phyloP scores from a whole-genome alignment of 2,888 invertebrate species.

The Tetheella fluctuosa region DNA sequence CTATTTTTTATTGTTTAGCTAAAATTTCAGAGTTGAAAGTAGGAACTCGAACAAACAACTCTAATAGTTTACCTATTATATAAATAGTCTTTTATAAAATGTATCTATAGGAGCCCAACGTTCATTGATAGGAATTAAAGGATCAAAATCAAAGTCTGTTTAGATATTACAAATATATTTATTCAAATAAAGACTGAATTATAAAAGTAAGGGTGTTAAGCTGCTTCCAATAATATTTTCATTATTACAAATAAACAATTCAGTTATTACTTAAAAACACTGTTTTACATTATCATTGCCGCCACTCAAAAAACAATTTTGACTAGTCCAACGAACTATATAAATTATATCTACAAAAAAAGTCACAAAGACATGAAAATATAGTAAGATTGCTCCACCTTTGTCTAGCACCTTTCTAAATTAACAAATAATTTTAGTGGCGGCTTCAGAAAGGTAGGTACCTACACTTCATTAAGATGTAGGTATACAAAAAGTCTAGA shows the following conservation, averaged over 20 bases:
- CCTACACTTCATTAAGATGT: conserved; percentile 38
- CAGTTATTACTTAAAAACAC: conserved; percentile 44
- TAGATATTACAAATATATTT: conserved; percentile 82
- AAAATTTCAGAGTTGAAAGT: too few species aligned
- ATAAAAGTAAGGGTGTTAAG: conserved; percentile 74
- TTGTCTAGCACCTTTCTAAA: conserved; percentile 68
- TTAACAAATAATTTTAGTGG: conserved; percentile 38
- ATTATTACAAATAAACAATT: conserved; percentile 53
- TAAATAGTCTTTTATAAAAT: too few species aligned
- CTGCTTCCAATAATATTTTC: conserved; percentile 64
- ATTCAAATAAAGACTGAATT: conserved; percentile 77
- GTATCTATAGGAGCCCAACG: too few species aligned
- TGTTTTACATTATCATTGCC: conserved; percentile 42
- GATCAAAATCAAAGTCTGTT: conserved; percentile 49
- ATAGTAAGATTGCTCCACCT: conserved; percentile 16
- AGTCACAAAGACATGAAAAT: conserved; percentile 28
- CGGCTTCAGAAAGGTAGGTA: conserved; percentile 35
- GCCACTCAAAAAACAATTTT: conserved; percentile 71
- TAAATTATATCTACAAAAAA: conserved; percentile 33
- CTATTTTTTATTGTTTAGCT: too few species aligned
- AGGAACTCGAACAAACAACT: too few species aligned
- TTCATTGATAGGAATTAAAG: too few species aligned
- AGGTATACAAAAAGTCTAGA: conserved; percentile 75
- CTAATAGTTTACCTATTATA: too few species aligned
- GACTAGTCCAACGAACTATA: conserved; percentile 72